Evolutionary conservation across 2,888 invertebrate genomes (phyloP).

Genomic region (Troilus luridus): DNA sequence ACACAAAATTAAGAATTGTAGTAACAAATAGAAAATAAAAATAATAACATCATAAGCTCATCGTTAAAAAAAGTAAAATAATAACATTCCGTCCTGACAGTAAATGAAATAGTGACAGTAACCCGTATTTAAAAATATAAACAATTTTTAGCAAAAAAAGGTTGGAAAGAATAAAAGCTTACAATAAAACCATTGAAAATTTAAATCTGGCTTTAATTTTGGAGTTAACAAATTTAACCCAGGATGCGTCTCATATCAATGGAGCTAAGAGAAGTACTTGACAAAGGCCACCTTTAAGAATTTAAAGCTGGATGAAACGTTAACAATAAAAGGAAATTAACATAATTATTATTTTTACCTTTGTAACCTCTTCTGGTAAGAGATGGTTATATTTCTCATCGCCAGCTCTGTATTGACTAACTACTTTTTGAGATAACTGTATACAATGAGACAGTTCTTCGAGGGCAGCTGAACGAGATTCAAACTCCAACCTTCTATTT

Average conservation of each 20-base stretch:
- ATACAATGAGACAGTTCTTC: constrained; percentile 85
- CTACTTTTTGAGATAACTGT: constrained; percentile 84
- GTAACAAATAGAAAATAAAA: neutral
- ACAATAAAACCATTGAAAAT: too few relatives aligned
- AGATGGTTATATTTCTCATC: constrained; percentile 71
- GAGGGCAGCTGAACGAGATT: constrained; percentile 83
- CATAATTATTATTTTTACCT: constrained; percentile 69
- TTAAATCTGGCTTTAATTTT: neutral
- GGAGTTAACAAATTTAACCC: neutral
- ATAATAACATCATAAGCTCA: neutral
- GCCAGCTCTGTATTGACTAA: constrained; percentile 77
- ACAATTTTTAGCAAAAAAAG: too few relatives aligned
- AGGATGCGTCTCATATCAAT: neutral
- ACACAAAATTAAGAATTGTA: neutral
- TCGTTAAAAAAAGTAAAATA: neutral
- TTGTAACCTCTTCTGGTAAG: constrained; percentile 83
- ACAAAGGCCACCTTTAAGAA: neutral
- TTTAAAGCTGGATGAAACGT: neutral
- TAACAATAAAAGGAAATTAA: neutral
- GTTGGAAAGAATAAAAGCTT: too few relatives aligned
- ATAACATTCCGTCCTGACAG: neutral
- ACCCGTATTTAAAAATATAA: too few relatives aligned
- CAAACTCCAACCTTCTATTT: constrained; percentile 84
- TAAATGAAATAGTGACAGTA: too few relatives aligned
- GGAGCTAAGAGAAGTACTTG: neutral